Evolutionary conservation across 2,888 invertebrate genomes (phyloP), one percentile per base, ranked within the genome.

Genomic region (Romanomermis culicivorax): DNA sequence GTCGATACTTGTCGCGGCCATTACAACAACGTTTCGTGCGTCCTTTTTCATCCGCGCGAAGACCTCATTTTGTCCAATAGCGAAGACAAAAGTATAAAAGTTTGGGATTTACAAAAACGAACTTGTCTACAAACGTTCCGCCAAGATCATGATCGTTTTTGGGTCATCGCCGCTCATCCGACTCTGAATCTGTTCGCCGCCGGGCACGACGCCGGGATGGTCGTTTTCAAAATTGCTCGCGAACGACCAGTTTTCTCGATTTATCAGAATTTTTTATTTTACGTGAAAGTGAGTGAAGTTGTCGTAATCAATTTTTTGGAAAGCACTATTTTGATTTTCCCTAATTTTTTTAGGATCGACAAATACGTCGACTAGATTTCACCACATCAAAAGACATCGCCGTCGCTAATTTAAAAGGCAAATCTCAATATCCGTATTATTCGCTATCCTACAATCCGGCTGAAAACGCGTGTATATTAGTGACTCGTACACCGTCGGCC

Each of bases 1-100:
- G 87, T 97, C 47, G 97, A 99, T 72, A 89, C 93, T 0, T 97
- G 93, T 64, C 80, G 97, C n/a, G 97, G 97, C 0, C 97, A 97
- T 70, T 97, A 95, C 76, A 91, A 95, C 76, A 99, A 99, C 71
- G 95, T 97, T 1, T 95, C 93, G 0, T 93, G 93, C 68, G 89
- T 85, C 0, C 72, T 91, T 48, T 97, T 97, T 74, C 95, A 97
- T 73, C 93, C 97, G 0, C 77, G 89, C 23, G 88, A 93, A 70
- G 97, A 99, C 68, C 76, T 95, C 29, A 86, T 99, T 58, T 74
- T 99, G 48, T 89, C 89, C 30, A 95, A 97, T 73, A 85, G 93
- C 23, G 97, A 97, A 72, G 95, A 97, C 74, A 89, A 86, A 71
- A 87, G 85, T 67, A 89, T 97, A 63, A 77, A 95, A 1, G 89